A percentile compares a stretch with the other conserved stretches of the same genome.
Evolutionary conservation across 2,113 vertebrate genomes (phyloP).

Genomic region (Gallinago jamesoni): DNA sequence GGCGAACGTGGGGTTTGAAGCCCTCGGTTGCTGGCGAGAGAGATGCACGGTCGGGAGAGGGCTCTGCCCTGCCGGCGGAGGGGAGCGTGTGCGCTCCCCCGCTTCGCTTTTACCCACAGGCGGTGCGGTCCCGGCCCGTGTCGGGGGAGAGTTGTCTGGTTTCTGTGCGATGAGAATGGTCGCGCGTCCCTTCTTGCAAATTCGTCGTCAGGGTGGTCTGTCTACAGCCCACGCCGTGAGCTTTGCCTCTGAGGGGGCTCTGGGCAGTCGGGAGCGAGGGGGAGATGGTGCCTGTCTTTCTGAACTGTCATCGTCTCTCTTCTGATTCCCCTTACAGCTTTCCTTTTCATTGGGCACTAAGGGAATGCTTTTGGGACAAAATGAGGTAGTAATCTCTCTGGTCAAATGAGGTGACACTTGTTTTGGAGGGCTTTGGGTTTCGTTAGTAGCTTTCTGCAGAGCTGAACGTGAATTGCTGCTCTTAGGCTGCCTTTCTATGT

Average conservation of each 20-base stretch:
- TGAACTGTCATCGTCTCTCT: not conserved
- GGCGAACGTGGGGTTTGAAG: not conserved
- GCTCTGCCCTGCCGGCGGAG: not conserved
- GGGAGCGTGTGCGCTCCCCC: no score
- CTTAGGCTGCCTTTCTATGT: not conserved
- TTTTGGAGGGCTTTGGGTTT: not conserved
- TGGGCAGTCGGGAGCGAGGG: not conserved
- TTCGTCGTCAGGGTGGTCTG: not conserved
- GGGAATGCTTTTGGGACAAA: not conserved
- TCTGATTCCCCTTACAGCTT: not conserved
- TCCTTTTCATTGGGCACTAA: not conserved
- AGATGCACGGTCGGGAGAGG: accelerated
- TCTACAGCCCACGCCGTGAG: accelerated
- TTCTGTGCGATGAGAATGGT: not conserved
- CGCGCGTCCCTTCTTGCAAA: not conserved
- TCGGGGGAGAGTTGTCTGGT: not conserved
- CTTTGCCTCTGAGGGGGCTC: not conserved
- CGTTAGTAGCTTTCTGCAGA: not conserved
- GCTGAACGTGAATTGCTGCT: not conserved
- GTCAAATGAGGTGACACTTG: not conserved
- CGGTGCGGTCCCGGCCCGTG: not conserved
- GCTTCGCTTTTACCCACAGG: accelerated
- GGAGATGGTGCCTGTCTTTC: not conserved
- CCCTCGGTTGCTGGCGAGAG: not conserved
- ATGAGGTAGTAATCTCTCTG: not conserved